Evolutionary conservation across 2,113 vertebrate genomes (phyloP), one percentile per base, ranked within the genome.

Genomic region (Butorides virescens): DNA sequence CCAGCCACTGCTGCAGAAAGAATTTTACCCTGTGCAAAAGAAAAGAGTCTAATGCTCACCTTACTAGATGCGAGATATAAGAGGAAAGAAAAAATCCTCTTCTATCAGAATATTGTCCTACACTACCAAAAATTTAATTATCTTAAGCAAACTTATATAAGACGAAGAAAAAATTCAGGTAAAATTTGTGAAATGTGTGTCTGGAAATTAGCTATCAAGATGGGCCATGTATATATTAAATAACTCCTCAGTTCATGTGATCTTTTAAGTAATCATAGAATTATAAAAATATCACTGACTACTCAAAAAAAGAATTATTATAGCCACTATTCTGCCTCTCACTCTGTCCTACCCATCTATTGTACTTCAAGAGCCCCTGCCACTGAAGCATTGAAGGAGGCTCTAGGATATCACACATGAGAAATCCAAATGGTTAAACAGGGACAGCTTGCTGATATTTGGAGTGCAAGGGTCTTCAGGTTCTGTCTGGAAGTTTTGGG

Each of bases 181-280:
- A 74, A 88, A 86, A 80, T 50, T 61, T 59, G 26, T 75, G 53
- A 90, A 94, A 79, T 61, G 2, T 25, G 8, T 78, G 56, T 75
- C 62, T 77, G 88, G 84, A 92, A 88, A 96, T 90, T 86, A 86
- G 16, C 53, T 93, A 63, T 74, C 50, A 73, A 92, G 63, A 37
- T 11, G 83, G 56, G 63, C 62, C 50, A 53, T 25, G 32, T 86
- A 47, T 59, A 13, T 30, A 77, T 93, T 90, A 58, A 79, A 76
- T 66, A 93, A 66, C 25, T 61, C 67, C 61, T 66, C 56, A 71
- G 10, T 11, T 88, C 34, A 34, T 62, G 10, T 47, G 52, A 47
- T 88, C 25, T 79, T 76, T 83, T 55, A 86, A 73, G 37, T 77
- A 86, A 47, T 49, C 66, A 46, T 39, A 46, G 37, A 55, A 50